These are phyloP conservation scores for Eristalis arbustorum DNA, from an alignment of 2,888 invertebrate genomes.

Conservation along the genomic window DNA sequence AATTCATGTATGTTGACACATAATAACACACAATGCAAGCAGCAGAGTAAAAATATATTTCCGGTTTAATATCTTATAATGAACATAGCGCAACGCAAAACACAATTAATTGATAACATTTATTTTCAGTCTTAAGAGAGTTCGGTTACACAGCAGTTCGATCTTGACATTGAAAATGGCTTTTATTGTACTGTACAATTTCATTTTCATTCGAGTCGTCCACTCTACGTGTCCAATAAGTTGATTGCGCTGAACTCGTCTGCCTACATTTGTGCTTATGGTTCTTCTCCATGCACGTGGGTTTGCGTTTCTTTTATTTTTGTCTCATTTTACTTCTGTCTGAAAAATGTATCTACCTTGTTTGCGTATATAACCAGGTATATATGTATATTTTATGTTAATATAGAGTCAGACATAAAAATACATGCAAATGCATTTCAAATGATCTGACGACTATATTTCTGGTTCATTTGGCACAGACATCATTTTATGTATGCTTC, in stretches of 20 bases:
- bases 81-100: background rate
- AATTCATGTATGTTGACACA: too few relatives aligned
- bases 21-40: background rate
- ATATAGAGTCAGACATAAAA: background rate
- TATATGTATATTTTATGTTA: too few relatives aligned
- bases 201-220: background rate
- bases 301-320: background rate
- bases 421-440: too few relatives aligned
- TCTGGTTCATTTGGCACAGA: background rate
- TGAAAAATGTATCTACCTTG: background rate
- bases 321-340: background rate
- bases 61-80: too few relatives aligned
- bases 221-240: conserved; percentile 1
- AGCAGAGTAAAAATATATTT: background rate
- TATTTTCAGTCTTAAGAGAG: background rate
- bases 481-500: too few relatives aligned
- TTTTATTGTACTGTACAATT: background rate
- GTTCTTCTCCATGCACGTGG: background rate
- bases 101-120: background rate
- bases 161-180: conserved; percentile 37
- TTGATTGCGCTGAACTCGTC: background rate
- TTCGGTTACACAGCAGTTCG: conserved; percentile 1
- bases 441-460: background rate
- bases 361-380: too few relatives aligned
- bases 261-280: background rate